Evolutionary conservation across 2,113 vertebrate species (phyloP), one percentile per base, ranked within the genome.

Genomic region (Hippopotamus amphibius): DNA sequence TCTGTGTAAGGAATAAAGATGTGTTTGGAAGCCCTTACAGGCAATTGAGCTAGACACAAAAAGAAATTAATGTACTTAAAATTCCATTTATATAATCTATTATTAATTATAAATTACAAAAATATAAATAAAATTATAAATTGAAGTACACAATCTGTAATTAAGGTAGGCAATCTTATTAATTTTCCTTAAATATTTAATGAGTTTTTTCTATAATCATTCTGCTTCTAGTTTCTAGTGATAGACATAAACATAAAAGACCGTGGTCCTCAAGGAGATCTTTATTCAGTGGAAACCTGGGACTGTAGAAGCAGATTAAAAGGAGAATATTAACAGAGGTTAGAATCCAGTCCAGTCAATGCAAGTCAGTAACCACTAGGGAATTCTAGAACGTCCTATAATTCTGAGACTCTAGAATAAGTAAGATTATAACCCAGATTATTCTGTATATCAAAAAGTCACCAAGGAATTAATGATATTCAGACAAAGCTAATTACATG

Each of bases 381-480:
- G 8, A 88, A 66, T 77, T 79, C 17, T 5, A 41, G 30, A 9
- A 55, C 22, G 74, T 80, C 6, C 16, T 50, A 79, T 8, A 79
- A 81, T 71, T 48, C 19, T 83, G 48, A 89, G 5, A 86, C 6
- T 43, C 7, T 59, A 87, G 1, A 37, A 65, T 50, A 69, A 71
- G 0, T 6, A 92, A 68, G 33, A 96, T 53, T 97, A 82, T 41
- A 69, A 57, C 24, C 91, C 2, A 82, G 6, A 85, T 92, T 95
- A 50, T 66, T 74, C 21, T 68, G 4, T 12, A 6, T 33, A 74
- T 69, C 7, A 74, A 61, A 41, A 92, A 69, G 14, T 69, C n/a
- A 72, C n/a, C 41, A 87, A 48, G 7, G 28, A 92, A 63, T 2
- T 61, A 72, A 61, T 50, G 16, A 59, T 82, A 10, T 5, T 33